Percentiles rank a stretch among this genome's conserved stretches.
These are phyloP conservation scores for Euclidia mi DNA, from an alignment of 2,888 invertebrate species.

Conservation along the genomic window DNA sequence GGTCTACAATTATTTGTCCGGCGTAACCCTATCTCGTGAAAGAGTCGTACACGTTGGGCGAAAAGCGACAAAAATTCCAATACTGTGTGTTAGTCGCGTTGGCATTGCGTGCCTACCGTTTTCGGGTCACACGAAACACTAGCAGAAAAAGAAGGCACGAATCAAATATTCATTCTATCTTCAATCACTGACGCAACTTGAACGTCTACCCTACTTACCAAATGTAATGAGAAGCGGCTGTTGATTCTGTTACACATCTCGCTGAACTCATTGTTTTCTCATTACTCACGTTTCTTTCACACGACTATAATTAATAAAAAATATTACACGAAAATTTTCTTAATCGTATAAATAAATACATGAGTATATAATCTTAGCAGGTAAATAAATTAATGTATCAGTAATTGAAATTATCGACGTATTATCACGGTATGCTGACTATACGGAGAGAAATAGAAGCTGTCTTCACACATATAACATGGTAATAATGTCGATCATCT, in stretches of 20 bases:
- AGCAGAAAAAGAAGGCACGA: constrained; percentile 68
- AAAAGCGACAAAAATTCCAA: constrained; percentile 76
- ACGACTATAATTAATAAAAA: too few species aligned
- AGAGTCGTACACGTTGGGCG: constrained; percentile 65
- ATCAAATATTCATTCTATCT: constrained; percentile 73
- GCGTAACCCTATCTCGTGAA: constrained; percentile 66
- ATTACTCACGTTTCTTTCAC: too few species aligned
- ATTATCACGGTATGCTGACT: too few species aligned
- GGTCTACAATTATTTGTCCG: constrained; percentile 70
- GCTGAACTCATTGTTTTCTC: not conserved
- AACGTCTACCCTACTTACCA: constrained; percentile 28
- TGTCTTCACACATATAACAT: too few species aligned
- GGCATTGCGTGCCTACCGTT: constrained; percentile 79
- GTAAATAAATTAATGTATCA: too few species aligned
- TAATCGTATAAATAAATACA: too few species aligned
- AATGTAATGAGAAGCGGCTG: constrained; percentile 32
- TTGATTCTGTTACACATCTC: not conserved
- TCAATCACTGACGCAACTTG: constrained; percentile 35
- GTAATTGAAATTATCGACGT: too few species aligned
- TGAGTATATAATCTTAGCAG: too few species aligned
- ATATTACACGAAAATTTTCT: too few species aligned
- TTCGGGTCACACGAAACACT: constrained; percentile 81
- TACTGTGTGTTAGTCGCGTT: constrained; percentile 64
- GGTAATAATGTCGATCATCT: too few species aligned
- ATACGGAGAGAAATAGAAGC: too few species aligned